Base-by-base conservation (phyloP, 2,888 invertebrate species). In the Stratiomys singularior region DNA sequence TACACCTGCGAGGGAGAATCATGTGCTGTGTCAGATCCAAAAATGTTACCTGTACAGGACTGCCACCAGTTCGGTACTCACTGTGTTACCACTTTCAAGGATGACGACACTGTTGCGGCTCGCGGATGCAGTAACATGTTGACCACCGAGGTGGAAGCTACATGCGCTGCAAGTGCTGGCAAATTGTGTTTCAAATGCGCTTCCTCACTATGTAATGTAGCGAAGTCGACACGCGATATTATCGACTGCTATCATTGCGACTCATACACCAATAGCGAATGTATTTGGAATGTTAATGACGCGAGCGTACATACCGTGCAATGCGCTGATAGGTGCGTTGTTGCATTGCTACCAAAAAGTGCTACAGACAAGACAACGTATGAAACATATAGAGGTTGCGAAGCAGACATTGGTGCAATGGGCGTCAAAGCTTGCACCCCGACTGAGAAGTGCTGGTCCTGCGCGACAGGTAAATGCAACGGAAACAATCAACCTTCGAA, bases 371-470 rank as follows among this genome's bases (percentile, higher is more conserved):
- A 60, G 37, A 15, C 46, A 3, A 76, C 76, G 1, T 76, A 44
- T 47, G 64, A 76, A 46, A 76, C 76, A 4, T 64, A 64, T 47
- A 9, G 76, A 5, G 76, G 76, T 1, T 76, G 76, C 46, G 76
- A 44, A 3, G 28, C 27, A 27, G 74, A 74, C 30, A 37, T 58
- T 0, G 21, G 3, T 21, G 58, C 30, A 1, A 25, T 74, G 9
- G 74, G 74, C 30, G 37, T 74, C 9, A 37, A 4, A 1, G 7
- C 64, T n/a, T 76, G 76, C 46, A 47, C 60, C 30, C 18, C 27
- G 1, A 27, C 15, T n/a, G 11, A 56, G 15, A 27, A 47, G 9
- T 76, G 76, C 15, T 64, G 64, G 64, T 64, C n/a, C 2, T 76
- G 76, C 27, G 47, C 46, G 13, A 25, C 15, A 44, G 28, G 25